Percentiles rank a stretch among this genome's conserved stretches.
Conservation (phyloP, 2,113 vertebrate species). For the Tapirus terrestris region DNA sequence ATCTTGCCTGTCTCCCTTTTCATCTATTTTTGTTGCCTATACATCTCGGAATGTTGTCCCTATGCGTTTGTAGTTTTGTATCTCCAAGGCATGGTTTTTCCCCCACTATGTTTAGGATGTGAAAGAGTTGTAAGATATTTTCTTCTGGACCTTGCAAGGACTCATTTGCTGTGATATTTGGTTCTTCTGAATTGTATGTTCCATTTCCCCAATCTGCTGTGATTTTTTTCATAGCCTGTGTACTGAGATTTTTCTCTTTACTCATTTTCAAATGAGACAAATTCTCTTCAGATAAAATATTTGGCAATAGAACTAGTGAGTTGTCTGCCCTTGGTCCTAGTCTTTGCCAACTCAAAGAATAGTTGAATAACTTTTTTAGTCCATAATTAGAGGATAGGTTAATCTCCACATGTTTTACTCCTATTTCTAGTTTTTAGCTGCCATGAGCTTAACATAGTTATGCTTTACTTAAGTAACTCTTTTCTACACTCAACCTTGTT, state of each 20-base stretch:
- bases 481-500: background rate
- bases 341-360: conserved; percentile 2
- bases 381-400: background rate
- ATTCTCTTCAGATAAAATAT: conserved; percentile 3
- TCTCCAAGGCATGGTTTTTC: background rate
- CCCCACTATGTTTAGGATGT: background rate
- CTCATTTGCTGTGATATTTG: background rate
- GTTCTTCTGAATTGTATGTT: background rate
- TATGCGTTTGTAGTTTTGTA: background rate
- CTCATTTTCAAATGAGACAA: conserved; percentile 41
- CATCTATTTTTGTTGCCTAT: background rate
- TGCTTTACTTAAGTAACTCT: background rate
- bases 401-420: background rate
- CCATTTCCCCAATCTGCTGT: background rate
- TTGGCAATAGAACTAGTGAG: background rate
- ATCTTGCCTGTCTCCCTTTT: background rate
- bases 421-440: conserved; percentile 6
- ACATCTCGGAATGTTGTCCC: background rate
- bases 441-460: background rate
- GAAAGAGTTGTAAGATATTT: background rate
- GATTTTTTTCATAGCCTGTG: background rate
- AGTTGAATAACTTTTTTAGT: background rate
- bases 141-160: background rate
- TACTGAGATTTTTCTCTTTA: background rate
- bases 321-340: background rate